Evolutionary conservation across 2,113 vertebrate species (phyloP).

Genomic region (Phalacrocorax pelagicus): DNA sequence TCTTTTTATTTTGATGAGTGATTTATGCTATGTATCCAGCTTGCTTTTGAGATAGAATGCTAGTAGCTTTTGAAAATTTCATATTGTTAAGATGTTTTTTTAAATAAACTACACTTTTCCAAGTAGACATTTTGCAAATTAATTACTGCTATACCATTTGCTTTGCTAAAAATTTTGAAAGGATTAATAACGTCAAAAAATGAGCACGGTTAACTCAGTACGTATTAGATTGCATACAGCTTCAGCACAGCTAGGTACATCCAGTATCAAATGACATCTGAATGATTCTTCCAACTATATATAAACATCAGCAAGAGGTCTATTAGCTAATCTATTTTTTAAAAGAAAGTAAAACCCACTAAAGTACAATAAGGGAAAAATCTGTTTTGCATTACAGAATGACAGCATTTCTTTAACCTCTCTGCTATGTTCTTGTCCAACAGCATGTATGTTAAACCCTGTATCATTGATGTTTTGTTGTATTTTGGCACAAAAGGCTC

Average conservation of each 20-base stretch:
- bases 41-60: neutral
- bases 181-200: neutral
- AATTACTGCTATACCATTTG: neutral
- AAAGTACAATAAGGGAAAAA: neutral
- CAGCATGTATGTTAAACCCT: neutral
- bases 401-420: neutral
- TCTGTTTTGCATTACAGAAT: neutral
- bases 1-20: neutral
- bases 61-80: neutral
- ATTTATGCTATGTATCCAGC: neutral
- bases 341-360: neutral
- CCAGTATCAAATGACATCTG: neutral
- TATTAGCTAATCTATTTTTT: neutral
- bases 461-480: neutral
- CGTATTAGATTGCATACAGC: neutral
- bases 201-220: neutral
- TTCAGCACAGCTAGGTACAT: neutral
- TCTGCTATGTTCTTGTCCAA: neutral
- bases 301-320: neutral
- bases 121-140: neutral
- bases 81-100: neutral
- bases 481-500: neutral
- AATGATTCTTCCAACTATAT: neutral
- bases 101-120: neutral
- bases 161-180: neutral